Evolutionary conservation across 1,140 invertebrate genomes (phyloP).

Genomic region (Linepithema humile): DNA sequence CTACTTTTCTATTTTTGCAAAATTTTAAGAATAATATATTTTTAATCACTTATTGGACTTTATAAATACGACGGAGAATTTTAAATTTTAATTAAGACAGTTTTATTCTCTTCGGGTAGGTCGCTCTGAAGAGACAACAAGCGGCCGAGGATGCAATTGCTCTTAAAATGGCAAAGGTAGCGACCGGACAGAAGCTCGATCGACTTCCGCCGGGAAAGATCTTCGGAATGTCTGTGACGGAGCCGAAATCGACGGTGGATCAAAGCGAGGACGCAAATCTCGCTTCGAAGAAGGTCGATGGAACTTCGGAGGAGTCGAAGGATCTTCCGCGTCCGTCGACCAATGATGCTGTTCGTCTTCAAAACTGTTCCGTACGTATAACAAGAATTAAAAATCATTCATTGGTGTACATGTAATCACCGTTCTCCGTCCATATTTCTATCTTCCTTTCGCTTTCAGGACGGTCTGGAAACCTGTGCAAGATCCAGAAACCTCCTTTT

Average conservation of each 20-base stretch:
- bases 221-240: slow-evolving; percentile 92
- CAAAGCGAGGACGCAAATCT: background rate
- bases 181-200: slow-evolving; percentile 92
- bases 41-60: no score
- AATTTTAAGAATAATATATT: no score
- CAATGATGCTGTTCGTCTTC: background rate
- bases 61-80: background rate
- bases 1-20: no score
- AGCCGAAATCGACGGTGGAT: slow-evolving; percentile 80
- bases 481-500: slow-evolving; percentile 50
- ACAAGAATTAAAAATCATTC: background rate
- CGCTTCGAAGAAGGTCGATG: background rate
- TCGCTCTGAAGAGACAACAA: slow-evolving; percentile 98
- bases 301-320: slow-evolving; percentile 19
- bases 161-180: slow-evolving; percentile 94
- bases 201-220: slow-evolving; percentile 96
- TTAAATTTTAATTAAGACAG: background rate
- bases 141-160: slow-evolving; percentile 99
- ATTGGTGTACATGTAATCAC: background rate
- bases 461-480: background rate
- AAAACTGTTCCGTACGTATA: slow-evolving; percentile 28
- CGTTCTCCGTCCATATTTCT: background rate
- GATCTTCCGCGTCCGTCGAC: slow-evolving; percentile 5
- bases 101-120: slow-evolving; percentile 85
- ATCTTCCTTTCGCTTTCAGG: background rate